These are phyloP conservation scores for Drosophila cardini DNA, from an alignment of 1,140 invertebrate genomes.

Conservation along the genomic window DNA sequence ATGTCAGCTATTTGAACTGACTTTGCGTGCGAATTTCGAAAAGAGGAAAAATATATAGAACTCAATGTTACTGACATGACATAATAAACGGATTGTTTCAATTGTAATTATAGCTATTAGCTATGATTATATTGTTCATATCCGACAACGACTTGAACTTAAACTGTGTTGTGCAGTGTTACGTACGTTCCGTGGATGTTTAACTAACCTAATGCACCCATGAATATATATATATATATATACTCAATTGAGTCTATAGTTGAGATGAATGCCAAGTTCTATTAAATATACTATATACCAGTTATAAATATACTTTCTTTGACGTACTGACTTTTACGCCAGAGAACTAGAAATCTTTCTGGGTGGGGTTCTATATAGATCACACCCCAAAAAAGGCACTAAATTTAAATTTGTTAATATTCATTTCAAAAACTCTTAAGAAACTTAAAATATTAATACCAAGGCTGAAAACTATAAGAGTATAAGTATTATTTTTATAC, in stretches of 20 bases:
- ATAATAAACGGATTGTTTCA: slow-evolving; percentile 9
- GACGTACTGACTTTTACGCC: no score
- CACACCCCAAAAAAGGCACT: no score
- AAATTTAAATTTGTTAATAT: no score
- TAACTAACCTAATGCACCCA: slow-evolving; percentile 25
- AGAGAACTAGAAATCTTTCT: no score
- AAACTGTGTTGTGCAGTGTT: slow-evolving; percentile 7
- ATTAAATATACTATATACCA: not conserved
- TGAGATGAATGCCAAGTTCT: slow-evolving; percentile 15
- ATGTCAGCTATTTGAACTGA: not conserved
- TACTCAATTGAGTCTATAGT: slow-evolving; percentile 6
- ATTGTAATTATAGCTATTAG: slow-evolving; percentile 32
- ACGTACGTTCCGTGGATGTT: not conserved
- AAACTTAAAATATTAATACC: no score
- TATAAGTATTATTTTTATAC: no score
- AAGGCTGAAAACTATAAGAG: no score
- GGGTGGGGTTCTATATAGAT: no score
- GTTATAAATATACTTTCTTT: no score
- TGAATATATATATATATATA: slow-evolving; percentile 5
- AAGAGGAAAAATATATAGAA: no score
- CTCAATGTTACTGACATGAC: not conserved
- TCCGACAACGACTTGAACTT: not conserved
- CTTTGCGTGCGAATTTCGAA: no score
- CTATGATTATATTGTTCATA: slow-evolving; percentile 2
- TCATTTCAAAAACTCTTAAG: no score